These are phyloP conservation scores for Sebastes minor DNA, from an alignment of 2,797 vertebrate species.

Conservation along the genomic window DNA sequence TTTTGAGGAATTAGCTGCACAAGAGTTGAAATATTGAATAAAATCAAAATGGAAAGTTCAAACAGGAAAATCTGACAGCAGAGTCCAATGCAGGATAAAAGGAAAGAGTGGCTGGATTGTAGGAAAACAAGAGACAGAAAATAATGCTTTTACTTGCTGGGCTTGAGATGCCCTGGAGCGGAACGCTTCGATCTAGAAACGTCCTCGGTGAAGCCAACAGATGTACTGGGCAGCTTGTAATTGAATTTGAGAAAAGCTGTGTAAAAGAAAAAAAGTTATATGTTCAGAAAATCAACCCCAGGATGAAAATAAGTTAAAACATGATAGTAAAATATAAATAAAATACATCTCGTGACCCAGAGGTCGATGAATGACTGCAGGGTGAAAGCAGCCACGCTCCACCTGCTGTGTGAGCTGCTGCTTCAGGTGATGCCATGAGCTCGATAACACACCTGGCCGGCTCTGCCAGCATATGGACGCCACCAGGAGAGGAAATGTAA, in stretches of 20 bases:
- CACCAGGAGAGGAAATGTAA: conserved; percentile 19
- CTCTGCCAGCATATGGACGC: neutral
- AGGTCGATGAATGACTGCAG: neutral
- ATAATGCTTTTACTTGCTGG: neutral
- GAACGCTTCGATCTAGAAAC: neutral
- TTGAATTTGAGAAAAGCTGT: neutral
- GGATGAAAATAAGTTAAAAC: neutral
- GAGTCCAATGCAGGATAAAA: neutral
- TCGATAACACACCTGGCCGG: conserved; percentile 4
- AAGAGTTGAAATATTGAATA: conserved; percentile 3
- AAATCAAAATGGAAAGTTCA: conserved; percentile 21
- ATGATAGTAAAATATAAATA: neutral
- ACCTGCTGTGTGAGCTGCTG: neutral
- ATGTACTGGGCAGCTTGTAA: neutral
- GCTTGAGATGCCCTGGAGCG: neutral
- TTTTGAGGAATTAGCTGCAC: neutral
- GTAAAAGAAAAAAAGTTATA: neutral
- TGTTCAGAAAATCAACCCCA: neutral
- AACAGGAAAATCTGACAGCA: neutral
- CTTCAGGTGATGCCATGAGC: conserved; percentile 13
- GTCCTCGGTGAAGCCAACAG: neutral
- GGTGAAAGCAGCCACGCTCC: neutral
- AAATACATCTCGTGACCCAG: neutral
- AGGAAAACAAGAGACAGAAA: neutral
- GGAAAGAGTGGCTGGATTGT: neutral